phyloP scores from a whole-genome alignment of 2,797 vertebrate genomes.

The Saguinus oedipus region DNA sequence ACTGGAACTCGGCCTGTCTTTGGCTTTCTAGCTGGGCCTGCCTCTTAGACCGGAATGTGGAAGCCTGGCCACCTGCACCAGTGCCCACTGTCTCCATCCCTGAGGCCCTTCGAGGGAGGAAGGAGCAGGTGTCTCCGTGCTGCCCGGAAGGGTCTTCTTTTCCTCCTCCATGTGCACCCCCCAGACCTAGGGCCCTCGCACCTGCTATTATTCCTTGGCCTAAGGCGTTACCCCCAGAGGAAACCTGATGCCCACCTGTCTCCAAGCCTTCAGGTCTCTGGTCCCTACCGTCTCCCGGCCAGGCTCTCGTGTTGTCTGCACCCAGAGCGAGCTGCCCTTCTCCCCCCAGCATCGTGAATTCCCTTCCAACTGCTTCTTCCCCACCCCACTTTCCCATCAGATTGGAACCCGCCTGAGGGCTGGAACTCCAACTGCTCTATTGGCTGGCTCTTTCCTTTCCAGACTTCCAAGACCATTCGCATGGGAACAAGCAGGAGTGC shows the following conservation, averaged over 20 bases:
- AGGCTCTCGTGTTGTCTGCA: fast-evolving
- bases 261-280: neutral
- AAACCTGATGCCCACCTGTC: neutral
- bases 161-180: fast-evolving
- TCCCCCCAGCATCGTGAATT: neutral
- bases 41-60: neutral
- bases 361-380: neutral
- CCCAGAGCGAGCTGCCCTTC: neutral
- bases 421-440: neutral
- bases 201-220: too few relatives aligned
- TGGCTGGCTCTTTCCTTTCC: too few relatives aligned
- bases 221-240: neutral
- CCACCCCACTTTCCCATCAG: fast-evolving
- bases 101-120: too few relatives aligned
- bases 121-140: neutral
- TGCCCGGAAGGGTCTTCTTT: neutral
- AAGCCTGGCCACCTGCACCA: fast-evolving
- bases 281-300: neutral
- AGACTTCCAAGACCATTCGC: too few relatives aligned
- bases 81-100: fast-evolving
- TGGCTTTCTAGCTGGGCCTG: neutral
- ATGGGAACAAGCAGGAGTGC: too few relatives aligned
- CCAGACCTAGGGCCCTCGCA: neutral
- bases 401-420: neutral
- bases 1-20: neutral